Percentiles rank a stretch among this genome's conserved stretches.
Evolutionary conservation across 2,888 invertebrate genomes (phyloP).

Genomic region (Diloba caeruleocephala): DNA sequence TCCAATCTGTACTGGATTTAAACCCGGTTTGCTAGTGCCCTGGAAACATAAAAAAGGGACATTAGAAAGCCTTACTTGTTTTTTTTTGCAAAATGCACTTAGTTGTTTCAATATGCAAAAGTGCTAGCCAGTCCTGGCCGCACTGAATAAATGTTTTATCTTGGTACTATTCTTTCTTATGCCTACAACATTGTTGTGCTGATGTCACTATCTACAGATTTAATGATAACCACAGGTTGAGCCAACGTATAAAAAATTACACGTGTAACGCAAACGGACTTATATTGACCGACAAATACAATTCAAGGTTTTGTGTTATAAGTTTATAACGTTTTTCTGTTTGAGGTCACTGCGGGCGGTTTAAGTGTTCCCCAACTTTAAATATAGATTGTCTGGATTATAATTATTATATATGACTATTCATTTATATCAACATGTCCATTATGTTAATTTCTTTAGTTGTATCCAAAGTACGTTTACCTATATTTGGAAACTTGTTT

Average conservation of each 20-base stretch:
- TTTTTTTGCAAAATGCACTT: too few species aligned
- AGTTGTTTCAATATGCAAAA: too few species aligned
- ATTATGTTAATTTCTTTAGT: neutral
- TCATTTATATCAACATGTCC: neutral
- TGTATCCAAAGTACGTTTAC: conserved; percentile 10
- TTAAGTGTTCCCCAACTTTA: conserved; percentile 2
- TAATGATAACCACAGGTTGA: neutral
- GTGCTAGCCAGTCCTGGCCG: too few species aligned
- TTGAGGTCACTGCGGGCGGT: neutral
- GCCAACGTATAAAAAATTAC: conserved; percentile 15
- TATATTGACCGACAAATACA: conserved; percentile 3
- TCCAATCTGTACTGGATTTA: conserved; percentile 89
- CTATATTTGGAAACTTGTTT: conserved; percentile 18
- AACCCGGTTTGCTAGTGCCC: conserved; percentile 90
- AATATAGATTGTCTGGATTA: conserved; percentile 10
- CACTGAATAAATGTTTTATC: too few species aligned
- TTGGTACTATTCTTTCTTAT: too few species aligned
- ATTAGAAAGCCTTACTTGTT: too few species aligned
- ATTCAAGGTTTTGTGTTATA: conserved; percentile 18
- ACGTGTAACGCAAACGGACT: conserved; percentile 19
- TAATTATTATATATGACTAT: conserved; percentile 11
- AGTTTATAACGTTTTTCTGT: neutral
- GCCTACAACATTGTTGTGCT: neutral
- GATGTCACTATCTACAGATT: neutral
- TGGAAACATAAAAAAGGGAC: conserved; percentile 59